Base-by-base conservation (phyloP, 2,888 invertebrate species). In the Macrophya alboannulata region DNA sequence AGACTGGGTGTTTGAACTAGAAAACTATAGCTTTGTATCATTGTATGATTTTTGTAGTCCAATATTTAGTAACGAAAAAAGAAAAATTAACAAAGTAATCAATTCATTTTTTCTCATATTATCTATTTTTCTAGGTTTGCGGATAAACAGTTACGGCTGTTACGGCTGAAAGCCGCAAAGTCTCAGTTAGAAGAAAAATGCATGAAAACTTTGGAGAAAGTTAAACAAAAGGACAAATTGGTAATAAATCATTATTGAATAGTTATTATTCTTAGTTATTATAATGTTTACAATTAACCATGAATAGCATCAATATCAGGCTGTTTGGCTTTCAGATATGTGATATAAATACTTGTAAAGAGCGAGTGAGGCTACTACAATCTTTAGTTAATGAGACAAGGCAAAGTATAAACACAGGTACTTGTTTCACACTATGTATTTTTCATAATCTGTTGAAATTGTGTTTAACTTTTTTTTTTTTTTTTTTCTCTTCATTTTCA, bases 111-210 rank as follows among this genome's bases (percentile, higher is more conserved):
- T 71, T 31, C 9, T 71, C 15, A 40, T 17, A 31, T 43, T 40
- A 9, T 71, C 0, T 51, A 3, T 31, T 51, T 76, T 94, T 94
- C 81, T 88, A 96, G 96, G 88, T 95, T 95, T 91, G 94, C 95
- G 45, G 96, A 96, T 89, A 96, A 96, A 90, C 96, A 96, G 90
- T 94, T 95, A 89, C 94, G 95, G 88, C 94, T 96, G 86, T 92
- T 95, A 88, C 95, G 95, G 89, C 92, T 96, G 87, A 95, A 95
- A 91, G 94, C 95, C 83, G 95, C 94, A 76, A 94, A 95, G 87
- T 94, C 94, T 88, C 94, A 94, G 76, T 92, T 95, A 71, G 95
- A 96, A 91, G 95, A 95, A 87, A 94, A 94, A 88, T 96, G 96
- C 91, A 93, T 93, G 84, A 94, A 94, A 86, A 92, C 94, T 65